These are phyloP conservation scores for Hydropsyche betteni DNA, from an alignment of 2,888 invertebrate genomes.

Conservation along the genomic window DNA sequence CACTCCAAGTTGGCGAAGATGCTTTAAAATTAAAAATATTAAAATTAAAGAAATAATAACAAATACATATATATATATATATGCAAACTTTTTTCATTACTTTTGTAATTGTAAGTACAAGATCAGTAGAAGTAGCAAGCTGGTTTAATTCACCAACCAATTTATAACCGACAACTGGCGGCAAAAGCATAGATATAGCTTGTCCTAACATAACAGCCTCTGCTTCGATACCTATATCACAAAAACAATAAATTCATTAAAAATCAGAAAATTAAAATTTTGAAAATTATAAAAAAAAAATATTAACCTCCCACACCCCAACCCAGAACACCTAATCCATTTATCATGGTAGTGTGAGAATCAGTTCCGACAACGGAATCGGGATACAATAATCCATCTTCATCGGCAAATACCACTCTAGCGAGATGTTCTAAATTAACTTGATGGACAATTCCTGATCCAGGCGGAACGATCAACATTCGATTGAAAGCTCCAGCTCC, in stretches of 20 bases:
- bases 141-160: conserved; percentile 82
- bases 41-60: too few relatives aligned
- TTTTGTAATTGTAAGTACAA: conserved; percentile 97
- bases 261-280: conserved; percentile 9
- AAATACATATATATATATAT: neutral
- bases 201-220: conserved; percentile 99
- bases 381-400: conserved; percentile 75
- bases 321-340: conserved; percentile 94
- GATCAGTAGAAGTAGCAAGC: conserved; percentile 93
- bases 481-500: conserved; percentile 95
- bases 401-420: conserved; percentile 83
- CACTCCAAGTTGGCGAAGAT: conserved; percentile 91
- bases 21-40: conserved; percentile 61
- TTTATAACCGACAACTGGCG: conserved; percentile 95
- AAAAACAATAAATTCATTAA: conserved; percentile 20
- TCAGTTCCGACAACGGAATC: conserved; percentile 97
- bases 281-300: conserved; percentile 31
- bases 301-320: conserved; percentile 92
- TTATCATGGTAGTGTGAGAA: conserved; percentile 99
- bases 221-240: conserved; percentile 85
- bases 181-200: conserved; percentile 95
- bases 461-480: conserved; percentile 97
- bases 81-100: conserved; percentile 61
- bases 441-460: conserved; percentile 98
- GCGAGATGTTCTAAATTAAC: conserved; percentile 96